A percentile compares a stretch with the other conserved stretches of the same genome.
phyloP scores from a whole-genome alignment of 1,140 invertebrate species.

The Eufriesea mexicana region DNA sequence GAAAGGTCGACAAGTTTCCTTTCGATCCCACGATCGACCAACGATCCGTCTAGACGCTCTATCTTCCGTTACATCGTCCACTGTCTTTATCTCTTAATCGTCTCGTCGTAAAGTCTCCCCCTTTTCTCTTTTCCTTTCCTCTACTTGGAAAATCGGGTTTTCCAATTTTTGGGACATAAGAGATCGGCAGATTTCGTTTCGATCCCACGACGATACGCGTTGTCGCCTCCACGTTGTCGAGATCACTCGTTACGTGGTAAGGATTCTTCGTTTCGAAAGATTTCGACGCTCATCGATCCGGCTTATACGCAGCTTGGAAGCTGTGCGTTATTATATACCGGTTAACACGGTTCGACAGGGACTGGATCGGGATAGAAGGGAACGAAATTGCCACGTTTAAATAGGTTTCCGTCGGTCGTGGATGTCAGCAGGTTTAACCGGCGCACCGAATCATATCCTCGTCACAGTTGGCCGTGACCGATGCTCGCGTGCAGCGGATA shows the following conservation, averaged over 20 bases:
- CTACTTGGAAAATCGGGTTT: too few relatives aligned
- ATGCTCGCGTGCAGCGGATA: slow-evolving; percentile 19
- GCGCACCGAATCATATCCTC: slow-evolving; percentile 15
- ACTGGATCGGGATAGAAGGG: background rate
- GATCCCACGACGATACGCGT: too few relatives aligned
- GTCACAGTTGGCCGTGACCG: slow-evolving; percentile 43
- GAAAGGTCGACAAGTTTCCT: too few relatives aligned
- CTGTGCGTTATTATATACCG: background rate
- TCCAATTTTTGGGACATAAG: too few relatives aligned
- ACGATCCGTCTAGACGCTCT: background rate
- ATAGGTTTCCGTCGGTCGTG: background rate
- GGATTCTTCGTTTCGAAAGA: too few relatives aligned
- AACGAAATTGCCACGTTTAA: slow-evolving; percentile 7
- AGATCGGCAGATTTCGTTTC: too few relatives aligned
- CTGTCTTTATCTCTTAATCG: too few relatives aligned
- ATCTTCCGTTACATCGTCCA: background rate
- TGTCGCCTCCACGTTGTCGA: too few relatives aligned
- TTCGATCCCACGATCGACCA: too few relatives aligned
- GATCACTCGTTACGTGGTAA: too few relatives aligned
- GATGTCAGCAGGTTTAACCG: background rate
- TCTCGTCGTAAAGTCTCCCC: too few relatives aligned
- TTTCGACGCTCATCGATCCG: background rate
- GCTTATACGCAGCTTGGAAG: background rate
- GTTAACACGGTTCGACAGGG: background rate
- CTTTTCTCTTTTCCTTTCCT: too few relatives aligned